These are phyloP conservation scores for Ranitomeya variabilis DNA, from an alignment of 2,113 vertebrate species.

Conservation along the genomic window DNA sequence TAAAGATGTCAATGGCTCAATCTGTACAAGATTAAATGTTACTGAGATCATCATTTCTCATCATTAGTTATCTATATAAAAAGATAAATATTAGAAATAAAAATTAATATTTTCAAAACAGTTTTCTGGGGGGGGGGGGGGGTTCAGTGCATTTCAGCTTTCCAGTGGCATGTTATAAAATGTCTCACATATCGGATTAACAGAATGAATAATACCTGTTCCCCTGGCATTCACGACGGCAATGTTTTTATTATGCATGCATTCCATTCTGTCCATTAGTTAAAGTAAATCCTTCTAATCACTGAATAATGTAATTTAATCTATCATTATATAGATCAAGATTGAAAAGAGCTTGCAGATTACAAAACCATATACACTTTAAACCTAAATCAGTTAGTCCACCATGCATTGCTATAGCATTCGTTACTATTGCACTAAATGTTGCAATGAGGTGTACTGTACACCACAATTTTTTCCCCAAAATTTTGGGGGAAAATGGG, in stretches of 20 bases:
- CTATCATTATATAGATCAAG: not conserved
- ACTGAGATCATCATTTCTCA: not conserved
- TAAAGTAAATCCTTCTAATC: slow-evolving; percentile 11
- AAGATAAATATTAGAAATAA: not conserved
- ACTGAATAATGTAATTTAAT: slow-evolving; percentile 25
- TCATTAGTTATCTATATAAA: not conserved
- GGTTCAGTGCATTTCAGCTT: not conserved
- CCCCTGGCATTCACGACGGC: not conserved
- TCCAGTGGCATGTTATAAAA: slow-evolving; percentile 2
- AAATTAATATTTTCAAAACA: not conserved
- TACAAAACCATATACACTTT: not conserved
- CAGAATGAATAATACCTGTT: slow-evolving; percentile 18
- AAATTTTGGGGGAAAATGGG: no score
- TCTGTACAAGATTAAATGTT: no score
- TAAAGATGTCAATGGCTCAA: no score
- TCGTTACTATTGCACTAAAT: not conserved
- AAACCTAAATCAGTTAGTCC: not conserved
- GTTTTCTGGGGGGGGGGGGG: not conserved
- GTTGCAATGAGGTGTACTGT: not conserved
- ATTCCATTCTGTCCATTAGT: slow-evolving; percentile 21
- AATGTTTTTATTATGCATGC: slow-evolving; percentile 38
- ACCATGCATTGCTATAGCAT: not conserved
- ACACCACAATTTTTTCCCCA: no score
- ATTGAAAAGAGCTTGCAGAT: slow-evolving; percentile 56
- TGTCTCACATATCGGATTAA: slow-evolving; percentile 24